A percentile compares a stretch with the other conserved stretches of the same genome.
These are phyloP conservation scores for Sinocyclocheilus grahami DNA, from an alignment of 2,113 vertebrate genomes.

Conservation along the genomic window DNA sequence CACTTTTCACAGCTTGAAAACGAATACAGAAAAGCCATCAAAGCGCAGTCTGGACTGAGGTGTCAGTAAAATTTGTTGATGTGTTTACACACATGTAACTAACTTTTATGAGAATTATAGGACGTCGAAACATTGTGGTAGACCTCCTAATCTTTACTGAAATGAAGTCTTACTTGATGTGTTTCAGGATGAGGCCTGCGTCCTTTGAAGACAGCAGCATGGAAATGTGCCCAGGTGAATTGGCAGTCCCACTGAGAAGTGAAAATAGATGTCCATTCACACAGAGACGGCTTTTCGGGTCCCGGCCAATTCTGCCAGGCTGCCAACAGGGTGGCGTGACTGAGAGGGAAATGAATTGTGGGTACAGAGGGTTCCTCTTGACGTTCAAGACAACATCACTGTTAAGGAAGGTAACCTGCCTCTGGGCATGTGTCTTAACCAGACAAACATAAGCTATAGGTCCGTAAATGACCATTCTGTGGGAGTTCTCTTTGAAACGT, in stretches of 20 bases:
- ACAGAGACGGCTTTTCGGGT: slow-evolving; percentile 60
- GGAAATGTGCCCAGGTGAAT: slow-evolving; percentile 54
- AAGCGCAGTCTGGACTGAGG: slow-evolving; percentile 29
- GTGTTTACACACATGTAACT: slow-evolving; percentile 46
- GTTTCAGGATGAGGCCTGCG: slow-evolving; percentile 48
- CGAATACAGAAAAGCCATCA: slow-evolving; percentile 33
- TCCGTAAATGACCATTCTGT: slow-evolving; percentile 71
- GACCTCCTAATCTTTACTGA: slow-evolving; percentile 48
- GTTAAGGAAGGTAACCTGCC: slow-evolving; percentile 67
- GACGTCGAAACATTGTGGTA: slow-evolving; percentile 18
- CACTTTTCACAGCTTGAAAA: slow-evolving; percentile 47
- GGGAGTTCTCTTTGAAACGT: slow-evolving; percentile 68
- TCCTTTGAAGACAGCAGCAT: slow-evolving; percentile 41
- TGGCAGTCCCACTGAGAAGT: slow-evolving; percentile 57
- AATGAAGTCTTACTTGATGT: slow-evolving; percentile 54
- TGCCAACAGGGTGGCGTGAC: slow-evolving; percentile 71
- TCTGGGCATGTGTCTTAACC: slow-evolving; percentile 68
- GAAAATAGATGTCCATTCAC: slow-evolving; percentile 70
- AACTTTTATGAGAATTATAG: slow-evolving; percentile 49
- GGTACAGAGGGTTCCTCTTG: slow-evolving; percentile 69
- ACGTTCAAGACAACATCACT: slow-evolving; percentile 70
- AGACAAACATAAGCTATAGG: slow-evolving; percentile 72
- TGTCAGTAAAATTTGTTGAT: slow-evolving; percentile 53
- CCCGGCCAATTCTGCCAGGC: slow-evolving; percentile 66
- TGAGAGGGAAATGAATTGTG: slow-evolving; percentile 76